A percentile compares a stretch with the other conserved stretches of the same genome.
These are phyloP conservation scores for Sebastes paucispinis DNA, from an alignment of 2,797 vertebrate genomes.

Conservation along the genomic window DNA sequence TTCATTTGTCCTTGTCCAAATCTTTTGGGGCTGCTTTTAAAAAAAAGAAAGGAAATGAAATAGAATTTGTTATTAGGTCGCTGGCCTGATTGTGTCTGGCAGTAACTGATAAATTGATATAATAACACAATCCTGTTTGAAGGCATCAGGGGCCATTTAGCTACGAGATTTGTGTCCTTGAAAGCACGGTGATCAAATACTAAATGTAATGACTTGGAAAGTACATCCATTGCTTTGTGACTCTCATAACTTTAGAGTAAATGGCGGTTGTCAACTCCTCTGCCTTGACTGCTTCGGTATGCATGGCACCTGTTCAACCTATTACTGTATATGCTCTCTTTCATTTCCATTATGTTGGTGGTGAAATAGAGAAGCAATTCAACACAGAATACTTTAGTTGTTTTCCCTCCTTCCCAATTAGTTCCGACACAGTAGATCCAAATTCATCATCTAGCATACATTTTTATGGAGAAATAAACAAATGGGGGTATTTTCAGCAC, in stretches of 20 bases:
- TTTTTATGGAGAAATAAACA: conserved; percentile 1
- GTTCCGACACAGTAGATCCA: conserved; percentile 24
- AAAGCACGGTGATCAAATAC: conserved; percentile 45
- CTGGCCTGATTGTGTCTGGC: conserved; percentile 19
- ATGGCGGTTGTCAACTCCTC: conserved; percentile 47
- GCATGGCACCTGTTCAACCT: conserved; percentile 52
- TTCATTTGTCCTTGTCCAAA: conserved; percentile 40
- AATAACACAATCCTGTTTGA: conserved; percentile 14
- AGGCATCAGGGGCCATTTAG: conserved; percentile 11
- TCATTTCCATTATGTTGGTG: conserved; percentile 36
- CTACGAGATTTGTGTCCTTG: conserved; percentile 34
- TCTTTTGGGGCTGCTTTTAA: conserved; percentile 14
- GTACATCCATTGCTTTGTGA: conserved; percentile 33
- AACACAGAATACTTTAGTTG: neutral
- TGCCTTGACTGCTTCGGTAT: conserved; percentile 33
- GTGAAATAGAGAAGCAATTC: conserved; percentile 33
- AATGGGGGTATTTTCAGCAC: conserved; percentile 4
- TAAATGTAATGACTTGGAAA: conserved; percentile 49
- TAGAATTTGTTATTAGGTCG: conserved; percentile 8
- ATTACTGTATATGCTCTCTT: conserved; percentile 29
- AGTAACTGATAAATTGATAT: conserved; percentile 21
- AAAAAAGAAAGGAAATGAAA: neutral
- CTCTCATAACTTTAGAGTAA: conserved; percentile 36
- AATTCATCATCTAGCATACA: conserved; percentile 30
- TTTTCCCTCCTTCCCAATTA: conserved; percentile 38